phyloP scores from a whole-genome alignment of 1,140 invertebrate genomes.

The Drosophila gunungcola region DNA sequence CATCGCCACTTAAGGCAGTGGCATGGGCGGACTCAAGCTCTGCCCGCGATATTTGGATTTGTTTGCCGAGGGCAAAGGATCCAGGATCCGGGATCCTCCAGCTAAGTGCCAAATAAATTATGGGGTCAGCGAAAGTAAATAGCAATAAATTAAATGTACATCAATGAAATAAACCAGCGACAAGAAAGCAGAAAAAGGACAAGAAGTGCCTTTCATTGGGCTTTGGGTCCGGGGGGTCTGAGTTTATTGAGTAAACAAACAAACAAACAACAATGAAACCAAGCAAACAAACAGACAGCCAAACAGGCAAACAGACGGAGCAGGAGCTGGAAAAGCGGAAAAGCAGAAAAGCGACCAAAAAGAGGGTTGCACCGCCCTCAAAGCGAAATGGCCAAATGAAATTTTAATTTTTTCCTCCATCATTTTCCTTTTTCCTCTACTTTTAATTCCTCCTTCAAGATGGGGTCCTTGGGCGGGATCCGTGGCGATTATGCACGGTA shows the following conservation, averaged over 20 bases:
- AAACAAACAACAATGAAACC: slow-evolving; percentile 78
- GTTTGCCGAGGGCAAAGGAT: slow-evolving; percentile 43
- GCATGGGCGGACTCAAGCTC: slow-evolving; percentile 4
- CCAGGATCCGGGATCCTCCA: slow-evolving; percentile 13
- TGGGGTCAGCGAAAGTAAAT: slow-evolving; percentile 59
- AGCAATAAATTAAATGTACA: slow-evolving; percentile 80
- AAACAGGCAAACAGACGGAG: slow-evolving; percentile 58
- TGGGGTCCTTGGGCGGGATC: slow-evolving; percentile 45
- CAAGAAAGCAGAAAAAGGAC: slow-evolving; percentile 38
- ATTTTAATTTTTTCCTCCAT: slow-evolving; percentile 64
- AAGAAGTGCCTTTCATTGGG: slow-evolving; percentile 62
- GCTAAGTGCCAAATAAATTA: slow-evolving; percentile 68
- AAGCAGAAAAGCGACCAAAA: slow-evolving; percentile 4
- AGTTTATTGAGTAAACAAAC: slow-evolving; percentile 67
- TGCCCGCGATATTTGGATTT: slow-evolving; percentile 59
- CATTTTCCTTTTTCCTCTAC: slow-evolving; percentile 14
- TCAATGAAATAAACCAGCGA: slow-evolving; percentile 59
- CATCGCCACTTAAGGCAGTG: slow-evolving; percentile 1
- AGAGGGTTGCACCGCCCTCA: slow-evolving; percentile 11
- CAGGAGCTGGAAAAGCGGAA: slow-evolving; percentile 17
- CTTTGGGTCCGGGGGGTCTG: slow-evolving; percentile 1
- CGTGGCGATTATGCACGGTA: slow-evolving; percentile 81
- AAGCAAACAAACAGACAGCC: slow-evolving; percentile 68
- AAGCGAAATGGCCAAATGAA: slow-evolving; percentile 61
- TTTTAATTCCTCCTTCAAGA: slow-evolving; percentile 41